phyloP scores from a whole-genome alignment of 2,113 vertebrate genomes.

The Xenopus tropicalis region UCB_Xtro_10.0 CM004447.2:3980501-3981000 shows the following conservation, averaged over 20 bases:
- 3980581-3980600: not conserved
- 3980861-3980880: constrained; percentile 49
- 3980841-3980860: constrained; percentile 51
- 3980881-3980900: constrained; percentile 31
- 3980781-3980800: not conserved
- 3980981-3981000: too few species aligned
- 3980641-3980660: not conserved
- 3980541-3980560: not conserved
- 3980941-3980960: not conserved
- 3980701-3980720: not conserved
- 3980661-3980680: not conserved
- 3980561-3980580: not conserved
- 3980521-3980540: not conserved
- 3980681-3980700: not conserved
- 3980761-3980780: not conserved
- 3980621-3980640: not conserved
- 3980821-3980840: not conserved
- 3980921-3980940: not conserved
- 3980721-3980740: not conserved
- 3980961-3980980: not conserved
- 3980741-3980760: not conserved
- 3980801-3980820: not conserved
- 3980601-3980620: constrained; percentile 20
- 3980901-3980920: not conserved
- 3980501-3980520: not conserved